Conservation (phyloP, 2,888 invertebrate species). For the Dasypolia templi region DNA sequence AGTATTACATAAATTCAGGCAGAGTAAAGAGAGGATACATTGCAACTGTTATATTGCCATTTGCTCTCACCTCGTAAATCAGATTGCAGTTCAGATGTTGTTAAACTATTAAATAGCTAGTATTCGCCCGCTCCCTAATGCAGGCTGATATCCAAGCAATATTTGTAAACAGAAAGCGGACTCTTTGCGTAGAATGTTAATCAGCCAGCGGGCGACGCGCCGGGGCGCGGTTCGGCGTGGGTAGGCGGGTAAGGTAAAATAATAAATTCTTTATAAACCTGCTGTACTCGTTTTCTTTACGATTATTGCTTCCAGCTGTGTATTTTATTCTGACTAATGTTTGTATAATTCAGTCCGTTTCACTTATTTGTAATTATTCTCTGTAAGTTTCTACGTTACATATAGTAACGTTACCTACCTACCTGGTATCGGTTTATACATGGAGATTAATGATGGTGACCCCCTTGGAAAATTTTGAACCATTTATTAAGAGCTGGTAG, state of each 20-base stretch:
- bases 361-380: neutral
- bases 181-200: slow-evolving; percentile 38
- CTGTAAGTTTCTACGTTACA: neutral
- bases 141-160: slow-evolving; percentile 6
- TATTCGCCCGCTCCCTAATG: neutral
- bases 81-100: neutral
- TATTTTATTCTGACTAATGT: slow-evolving; percentile 23
- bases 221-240: neutral
- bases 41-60: neutral
- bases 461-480: neutral
- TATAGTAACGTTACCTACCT: too few species aligned
- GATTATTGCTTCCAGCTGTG: slow-evolving; percentile 42
- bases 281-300: slow-evolving; percentile 43
- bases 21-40: too few species aligned
- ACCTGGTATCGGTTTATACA: neutral
- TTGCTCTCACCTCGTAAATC: neutral
- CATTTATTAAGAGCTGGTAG: neutral
- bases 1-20: too few species aligned
- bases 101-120: neutral
- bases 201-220: slow-evolving; percentile 5
- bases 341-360: slow-evolving; percentile 17
- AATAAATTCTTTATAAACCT: slow-evolving; percentile 46
- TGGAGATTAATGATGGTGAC: neutral
- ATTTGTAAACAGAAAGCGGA: slow-evolving; percentile 23
- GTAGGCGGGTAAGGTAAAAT: slow-evolving; percentile 17